A percentile compares a stretch with the other conserved stretches of the same genome.
Conservation (phyloP, 2,113 vertebrate genomes). For the Pelecanoides urinatrix region DNA sequence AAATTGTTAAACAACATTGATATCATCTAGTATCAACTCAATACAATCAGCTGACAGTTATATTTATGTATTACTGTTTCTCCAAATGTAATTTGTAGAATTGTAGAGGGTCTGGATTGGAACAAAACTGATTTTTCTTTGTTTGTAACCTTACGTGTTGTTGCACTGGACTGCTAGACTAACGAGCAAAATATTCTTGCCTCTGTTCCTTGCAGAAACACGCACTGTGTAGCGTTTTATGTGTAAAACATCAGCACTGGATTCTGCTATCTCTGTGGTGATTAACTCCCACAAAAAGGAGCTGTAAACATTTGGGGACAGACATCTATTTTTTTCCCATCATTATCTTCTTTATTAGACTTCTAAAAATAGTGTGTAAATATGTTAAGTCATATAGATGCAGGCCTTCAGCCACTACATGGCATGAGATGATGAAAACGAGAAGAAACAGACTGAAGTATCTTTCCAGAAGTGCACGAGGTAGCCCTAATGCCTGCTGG, state of each 20-base stretch:
- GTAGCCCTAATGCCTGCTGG: not conserved
- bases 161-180: not conserved
- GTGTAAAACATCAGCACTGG: accelerated
- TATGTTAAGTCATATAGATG: not conserved
- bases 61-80: not conserved
- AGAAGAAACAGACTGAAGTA: not conserved
- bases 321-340: not conserved
- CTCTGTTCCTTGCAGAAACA: not conserved
- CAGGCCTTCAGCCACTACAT: not conserved
- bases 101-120: not conserved
- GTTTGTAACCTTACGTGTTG: not conserved
- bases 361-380: not conserved
- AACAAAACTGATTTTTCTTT: not conserved
- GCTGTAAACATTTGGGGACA: not conserved
- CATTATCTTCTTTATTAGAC: not conserved
- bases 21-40: not conserved
- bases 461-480: not conserved
- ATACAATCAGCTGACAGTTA: not conserved
- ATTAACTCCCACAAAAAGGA: not conserved
- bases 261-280: not conserved
- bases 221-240: too few species aligned
- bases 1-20: not conserved
- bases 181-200: not conserved
- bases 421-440: not conserved
- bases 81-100: not conserved